phyloP scores from a whole-genome alignment of 2,888 invertebrate genomes.

The Sympetrum striolatum region DNA sequence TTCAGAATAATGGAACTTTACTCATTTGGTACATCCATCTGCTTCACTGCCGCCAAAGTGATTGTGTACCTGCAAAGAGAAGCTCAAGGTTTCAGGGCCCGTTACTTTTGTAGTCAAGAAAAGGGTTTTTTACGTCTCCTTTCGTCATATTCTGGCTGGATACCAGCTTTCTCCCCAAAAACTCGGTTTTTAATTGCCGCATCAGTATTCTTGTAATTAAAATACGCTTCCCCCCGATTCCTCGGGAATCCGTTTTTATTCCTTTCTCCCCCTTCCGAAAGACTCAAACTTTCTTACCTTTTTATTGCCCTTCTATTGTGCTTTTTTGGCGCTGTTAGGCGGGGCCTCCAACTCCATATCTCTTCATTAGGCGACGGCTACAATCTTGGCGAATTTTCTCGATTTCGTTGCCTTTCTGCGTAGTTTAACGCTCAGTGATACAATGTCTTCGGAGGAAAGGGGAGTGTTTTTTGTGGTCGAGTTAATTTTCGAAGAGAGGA shows the following conservation, averaged over 20 bases:
- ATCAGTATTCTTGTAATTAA: slow-evolving; percentile 11
- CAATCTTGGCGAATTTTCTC: background rate
- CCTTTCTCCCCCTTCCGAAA: background rate
- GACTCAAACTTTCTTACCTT: background rate
- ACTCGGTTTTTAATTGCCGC: slow-evolving; percentile 17
- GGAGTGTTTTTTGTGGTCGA: background rate
- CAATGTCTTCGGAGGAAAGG: background rate
- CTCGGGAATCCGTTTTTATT: background rate
- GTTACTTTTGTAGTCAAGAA: background rate
- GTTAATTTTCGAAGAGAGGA: too few species aligned
- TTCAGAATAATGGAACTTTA: background rate
- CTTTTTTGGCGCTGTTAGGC: background rate
- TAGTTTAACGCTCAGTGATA: background rate
- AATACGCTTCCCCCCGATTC: background rate
- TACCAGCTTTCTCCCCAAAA: background rate
- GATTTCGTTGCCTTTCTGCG: background rate
- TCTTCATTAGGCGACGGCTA: background rate
- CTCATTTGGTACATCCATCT: background rate
- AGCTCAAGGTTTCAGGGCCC: background rate
- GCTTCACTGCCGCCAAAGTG: background rate
- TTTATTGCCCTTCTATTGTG: background rate
- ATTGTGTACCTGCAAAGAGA: background rate
- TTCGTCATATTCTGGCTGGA: background rate
- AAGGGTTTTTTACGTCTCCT: background rate
- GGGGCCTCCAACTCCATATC: background rate